phyloP scores from a whole-genome alignment of 2,113 vertebrate genomes.

The Oreochromis tanganicae region DNA sequence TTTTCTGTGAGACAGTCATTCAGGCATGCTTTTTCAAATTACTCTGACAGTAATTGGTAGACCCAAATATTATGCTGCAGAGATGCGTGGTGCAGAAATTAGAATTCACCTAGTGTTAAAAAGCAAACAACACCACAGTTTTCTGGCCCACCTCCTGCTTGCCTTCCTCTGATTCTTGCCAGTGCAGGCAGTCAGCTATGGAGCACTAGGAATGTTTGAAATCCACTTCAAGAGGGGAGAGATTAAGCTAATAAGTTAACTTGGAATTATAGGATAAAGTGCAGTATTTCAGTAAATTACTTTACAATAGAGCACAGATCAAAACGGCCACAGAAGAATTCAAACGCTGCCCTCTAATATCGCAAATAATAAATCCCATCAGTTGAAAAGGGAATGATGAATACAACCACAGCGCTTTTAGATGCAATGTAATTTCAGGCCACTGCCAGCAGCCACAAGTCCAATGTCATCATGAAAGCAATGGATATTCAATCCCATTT shows the following conservation, averaged over 20 bases:
- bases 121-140: background rate
- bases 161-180: background rate
- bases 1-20: slow-evolving; percentile 16
- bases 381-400: background rate
- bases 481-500: slow-evolving; percentile 5
- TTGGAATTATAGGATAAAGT: background rate
- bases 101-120: slow-evolving; percentile 9
- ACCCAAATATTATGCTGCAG: slow-evolving; percentile 16
- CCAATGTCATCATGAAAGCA: slow-evolving; percentile 15
- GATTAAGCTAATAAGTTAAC: background rate
- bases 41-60: slow-evolving; percentile 39
- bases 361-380: background rate
- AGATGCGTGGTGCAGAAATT: slow-evolving; percentile 26
- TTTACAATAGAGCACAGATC: background rate
- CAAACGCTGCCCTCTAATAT: background rate
- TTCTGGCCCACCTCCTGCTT: background rate
- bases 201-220: background rate
- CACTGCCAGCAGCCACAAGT: background rate
- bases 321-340: background rate
- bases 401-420: background rate
- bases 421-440: background rate
- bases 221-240: background rate
- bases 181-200: background rate
- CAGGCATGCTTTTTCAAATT: slow-evolving; percentile 40
- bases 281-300: background rate